Percentiles rank a stretch among this genome's conserved stretches.
phyloP scores from a whole-genome alignment of 2,113 vertebrate genomes.

The Egretta garzetta region DNA sequence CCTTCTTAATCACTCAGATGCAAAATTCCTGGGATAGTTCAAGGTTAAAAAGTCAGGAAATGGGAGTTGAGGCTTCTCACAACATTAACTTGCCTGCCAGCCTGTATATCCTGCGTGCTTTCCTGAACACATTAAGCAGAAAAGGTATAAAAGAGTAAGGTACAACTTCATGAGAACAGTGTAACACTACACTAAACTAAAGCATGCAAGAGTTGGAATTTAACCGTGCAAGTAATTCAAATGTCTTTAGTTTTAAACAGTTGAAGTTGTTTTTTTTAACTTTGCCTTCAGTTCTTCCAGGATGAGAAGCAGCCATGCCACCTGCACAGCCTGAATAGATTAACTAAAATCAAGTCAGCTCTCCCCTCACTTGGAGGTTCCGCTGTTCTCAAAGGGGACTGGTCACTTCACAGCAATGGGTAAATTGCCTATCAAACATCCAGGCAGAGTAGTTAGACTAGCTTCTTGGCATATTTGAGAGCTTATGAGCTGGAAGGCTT shows the following conservation, averaged over 20 bases:
- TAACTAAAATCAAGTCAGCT: neutral
- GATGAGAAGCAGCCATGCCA: neutral
- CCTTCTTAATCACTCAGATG: conserved; percentile 44
- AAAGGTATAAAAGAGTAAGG: conserved; percentile 12
- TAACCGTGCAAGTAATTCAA: neutral
- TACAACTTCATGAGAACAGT: neutral
- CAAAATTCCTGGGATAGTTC: conserved; percentile 59
- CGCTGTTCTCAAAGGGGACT: neutral
- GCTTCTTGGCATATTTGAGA: conserved; percentile 41
- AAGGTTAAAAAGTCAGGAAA: conserved; percentile 60
- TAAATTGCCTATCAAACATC: neutral
- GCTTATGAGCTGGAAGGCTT: conserved; percentile 31
- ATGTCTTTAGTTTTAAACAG: neutral
- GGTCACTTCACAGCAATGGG: neutral
- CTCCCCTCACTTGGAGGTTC: neutral
- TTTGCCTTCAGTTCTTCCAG: neutral
- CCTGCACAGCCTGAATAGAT: neutral
- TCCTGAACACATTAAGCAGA: conserved; percentile 33
- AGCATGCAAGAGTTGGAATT: neutral
- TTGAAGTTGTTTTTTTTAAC: neutral
- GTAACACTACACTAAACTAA: neutral
- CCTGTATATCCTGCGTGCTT: conserved; percentile 20
- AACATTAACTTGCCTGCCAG: conserved; percentile 61
- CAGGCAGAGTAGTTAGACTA: conserved; percentile 19
- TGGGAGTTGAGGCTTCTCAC: conserved; percentile 48